Evolutionary conservation across 2,888 invertebrate genomes (phyloP).

Genomic region (Fragum sueziense): DNA sequence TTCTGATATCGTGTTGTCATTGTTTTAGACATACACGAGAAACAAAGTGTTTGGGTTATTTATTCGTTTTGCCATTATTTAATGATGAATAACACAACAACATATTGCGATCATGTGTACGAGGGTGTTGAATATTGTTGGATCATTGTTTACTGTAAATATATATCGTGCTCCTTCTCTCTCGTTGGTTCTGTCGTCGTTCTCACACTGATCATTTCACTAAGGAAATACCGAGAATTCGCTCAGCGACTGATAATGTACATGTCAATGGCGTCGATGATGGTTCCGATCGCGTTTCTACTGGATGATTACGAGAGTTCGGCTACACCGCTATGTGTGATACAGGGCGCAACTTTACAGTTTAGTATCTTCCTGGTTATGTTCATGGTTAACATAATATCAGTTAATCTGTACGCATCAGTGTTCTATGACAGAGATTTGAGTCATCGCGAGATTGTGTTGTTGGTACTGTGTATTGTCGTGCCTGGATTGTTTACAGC

Average conservation of each 20-base stretch:
- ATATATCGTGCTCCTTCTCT: constrained; percentile 4
- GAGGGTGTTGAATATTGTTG: constrained; percentile 6
- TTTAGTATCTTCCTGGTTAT: constrained; percentile 25
- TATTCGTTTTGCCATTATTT: too few relatives aligned
- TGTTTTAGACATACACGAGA: too few relatives aligned
- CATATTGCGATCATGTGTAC: not conserved
- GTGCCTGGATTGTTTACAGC: constrained; percentile 18
- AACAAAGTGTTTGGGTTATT: too few relatives aligned
- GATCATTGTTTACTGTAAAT: constrained; percentile 20
- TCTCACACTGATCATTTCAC: constrained; percentile 15
- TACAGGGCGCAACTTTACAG: constrained; percentile 32
- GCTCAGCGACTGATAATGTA: constrained; percentile 39
- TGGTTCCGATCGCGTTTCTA: constrained; percentile 18
- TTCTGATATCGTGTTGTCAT: too few relatives aligned
- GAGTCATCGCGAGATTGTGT: constrained; percentile 1
- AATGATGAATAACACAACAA: not conserved
- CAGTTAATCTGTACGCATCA: constrained; percentile 27
- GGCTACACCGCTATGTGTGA: constrained; percentile 17
- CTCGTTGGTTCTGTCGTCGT: constrained; percentile 6
- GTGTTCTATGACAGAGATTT: constrained; percentile 15
- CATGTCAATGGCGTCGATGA: constrained; percentile 27
- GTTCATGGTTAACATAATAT: constrained; percentile 29
- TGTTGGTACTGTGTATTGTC: constrained; percentile 13
- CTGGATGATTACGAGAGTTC: constrained; percentile 13
- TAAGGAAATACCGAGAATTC: constrained; percentile 36